These are phyloP conservation scores for Physella acuta DNA, from an alignment of 1,140 invertebrate species.

Conservation along the genomic window DNA sequence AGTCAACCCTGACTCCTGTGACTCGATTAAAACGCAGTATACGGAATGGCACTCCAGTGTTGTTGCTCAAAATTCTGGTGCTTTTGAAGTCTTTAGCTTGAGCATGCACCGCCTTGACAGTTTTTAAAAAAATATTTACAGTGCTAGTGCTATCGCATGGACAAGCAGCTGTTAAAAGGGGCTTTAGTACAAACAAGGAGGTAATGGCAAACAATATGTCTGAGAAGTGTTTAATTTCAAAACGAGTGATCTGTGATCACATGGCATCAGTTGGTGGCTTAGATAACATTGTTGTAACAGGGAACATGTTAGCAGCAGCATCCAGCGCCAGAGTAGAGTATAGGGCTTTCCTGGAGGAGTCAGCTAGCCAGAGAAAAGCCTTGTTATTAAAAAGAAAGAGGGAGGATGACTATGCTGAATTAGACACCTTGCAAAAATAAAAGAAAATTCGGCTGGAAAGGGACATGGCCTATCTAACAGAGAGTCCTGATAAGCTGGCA, in stretches of 20 bases:
- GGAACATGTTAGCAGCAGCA: background rate
- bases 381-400: background rate
- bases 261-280: background rate
- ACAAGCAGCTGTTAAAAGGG: background rate
- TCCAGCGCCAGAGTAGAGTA: background rate
- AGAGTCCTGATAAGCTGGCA: too few species aligned
- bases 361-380: background rate
- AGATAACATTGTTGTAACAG: background rate
- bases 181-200: background rate
- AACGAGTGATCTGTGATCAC: background rate
- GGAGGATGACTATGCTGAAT: background rate
- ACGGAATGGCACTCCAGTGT: background rate
- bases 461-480: too few species aligned
- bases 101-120: background rate
- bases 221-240: background rate
- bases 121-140: background rate
- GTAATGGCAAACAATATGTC: background rate
- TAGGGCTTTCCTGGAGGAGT: background rate
- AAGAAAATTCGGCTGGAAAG: too few species aligned
- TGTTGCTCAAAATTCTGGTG: background rate
- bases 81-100: background rate
- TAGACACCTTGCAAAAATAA: background rate
- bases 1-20: background rate
- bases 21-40: background rate
- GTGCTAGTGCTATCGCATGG: background rate